phyloP scores from a whole-genome alignment of 2,113 vertebrate species.

The Ammodytes dubius region DNA sequence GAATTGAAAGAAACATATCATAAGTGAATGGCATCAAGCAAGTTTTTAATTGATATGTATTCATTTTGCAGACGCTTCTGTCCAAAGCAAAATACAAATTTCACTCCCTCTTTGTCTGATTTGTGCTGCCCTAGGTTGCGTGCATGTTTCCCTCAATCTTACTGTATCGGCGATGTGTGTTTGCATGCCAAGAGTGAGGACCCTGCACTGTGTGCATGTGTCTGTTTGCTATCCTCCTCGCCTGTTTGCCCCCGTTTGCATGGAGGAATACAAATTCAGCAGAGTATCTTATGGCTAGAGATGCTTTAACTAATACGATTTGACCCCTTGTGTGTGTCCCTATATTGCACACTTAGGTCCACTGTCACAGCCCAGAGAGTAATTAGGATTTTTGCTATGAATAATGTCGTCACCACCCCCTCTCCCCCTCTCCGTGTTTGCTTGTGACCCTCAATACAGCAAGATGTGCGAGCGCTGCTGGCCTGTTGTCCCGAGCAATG shows the following conservation, averaged over 20 bases:
- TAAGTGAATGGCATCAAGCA: neutral
- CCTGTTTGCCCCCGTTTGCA: slow-evolving; percentile 71
- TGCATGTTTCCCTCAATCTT: slow-evolving; percentile 31
- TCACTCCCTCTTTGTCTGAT: neutral
- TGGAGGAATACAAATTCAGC: slow-evolving; percentile 71
- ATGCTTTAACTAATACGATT: slow-evolving; percentile 47
- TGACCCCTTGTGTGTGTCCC: slow-evolving; percentile 11
- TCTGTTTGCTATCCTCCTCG: slow-evolving; percentile 52
- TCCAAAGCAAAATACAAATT: neutral
- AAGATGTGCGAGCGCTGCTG: slow-evolving; percentile 39
- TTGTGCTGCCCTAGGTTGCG: slow-evolving; percentile 13
- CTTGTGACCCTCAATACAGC: slow-evolving; percentile 23
- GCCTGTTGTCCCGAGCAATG: slow-evolving; percentile 46
- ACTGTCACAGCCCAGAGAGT: slow-evolving; percentile 30
- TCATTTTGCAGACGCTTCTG: neutral
- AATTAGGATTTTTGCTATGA: slow-evolving; percentile 48
- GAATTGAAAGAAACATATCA: neutral
- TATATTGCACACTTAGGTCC: slow-evolving; percentile 51
- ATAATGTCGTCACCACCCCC: slow-evolving; percentile 44
- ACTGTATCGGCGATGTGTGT: slow-evolving; percentile 50
- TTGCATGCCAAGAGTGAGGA: slow-evolving; percentile 44
- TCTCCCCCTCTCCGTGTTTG: slow-evolving; percentile 15
- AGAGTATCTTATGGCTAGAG: slow-evolving; percentile 61
- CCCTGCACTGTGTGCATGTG: slow-evolving; percentile 48
- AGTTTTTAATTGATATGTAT: neutral